phyloP scores from a whole-genome alignment of 1,140 invertebrate species.

The Brachionus manjavacas region DNA sequence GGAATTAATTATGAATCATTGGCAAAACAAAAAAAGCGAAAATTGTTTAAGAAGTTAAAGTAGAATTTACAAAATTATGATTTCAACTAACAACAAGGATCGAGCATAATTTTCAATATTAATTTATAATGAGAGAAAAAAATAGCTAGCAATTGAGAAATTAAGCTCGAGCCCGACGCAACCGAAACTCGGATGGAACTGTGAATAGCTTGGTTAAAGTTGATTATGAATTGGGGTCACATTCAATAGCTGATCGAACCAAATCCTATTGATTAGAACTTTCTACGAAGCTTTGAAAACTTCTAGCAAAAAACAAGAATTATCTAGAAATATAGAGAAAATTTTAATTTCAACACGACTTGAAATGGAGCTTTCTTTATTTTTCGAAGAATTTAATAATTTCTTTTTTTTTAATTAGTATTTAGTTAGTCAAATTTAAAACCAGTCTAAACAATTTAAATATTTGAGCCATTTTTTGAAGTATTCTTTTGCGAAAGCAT shows the following conservation, averaged over 20 bases:
- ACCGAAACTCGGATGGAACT: background rate
- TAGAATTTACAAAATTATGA: background rate
- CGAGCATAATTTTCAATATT: slow-evolving; percentile 17
- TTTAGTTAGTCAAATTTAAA: background rate
- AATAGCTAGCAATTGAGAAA: background rate
- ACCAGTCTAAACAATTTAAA: background rate
- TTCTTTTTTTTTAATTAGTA: background rate
- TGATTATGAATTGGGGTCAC: background rate
- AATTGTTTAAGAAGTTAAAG: slow-evolving; percentile 15
- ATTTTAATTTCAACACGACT: slow-evolving; percentile 19
- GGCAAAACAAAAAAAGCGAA: background rate
- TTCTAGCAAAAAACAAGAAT: background rate
- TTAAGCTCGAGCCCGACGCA: background rate
- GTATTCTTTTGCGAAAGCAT: background rate
- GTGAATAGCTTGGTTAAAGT: background rate
- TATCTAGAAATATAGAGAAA: slow-evolving; percentile 25
- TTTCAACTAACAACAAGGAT: background rate
- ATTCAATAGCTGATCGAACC: background rate
- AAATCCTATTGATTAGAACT: background rate
- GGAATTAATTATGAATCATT: slow-evolving; percentile 27
- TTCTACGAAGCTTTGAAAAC: background rate
- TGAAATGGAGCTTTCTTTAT: background rate
- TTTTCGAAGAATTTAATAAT: background rate
- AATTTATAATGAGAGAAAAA: slow-evolving; percentile 13
- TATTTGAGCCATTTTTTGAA: background rate